Conservation (phyloP, 1,140 invertebrate species). For the Galendromus occidentalis region DNA sequence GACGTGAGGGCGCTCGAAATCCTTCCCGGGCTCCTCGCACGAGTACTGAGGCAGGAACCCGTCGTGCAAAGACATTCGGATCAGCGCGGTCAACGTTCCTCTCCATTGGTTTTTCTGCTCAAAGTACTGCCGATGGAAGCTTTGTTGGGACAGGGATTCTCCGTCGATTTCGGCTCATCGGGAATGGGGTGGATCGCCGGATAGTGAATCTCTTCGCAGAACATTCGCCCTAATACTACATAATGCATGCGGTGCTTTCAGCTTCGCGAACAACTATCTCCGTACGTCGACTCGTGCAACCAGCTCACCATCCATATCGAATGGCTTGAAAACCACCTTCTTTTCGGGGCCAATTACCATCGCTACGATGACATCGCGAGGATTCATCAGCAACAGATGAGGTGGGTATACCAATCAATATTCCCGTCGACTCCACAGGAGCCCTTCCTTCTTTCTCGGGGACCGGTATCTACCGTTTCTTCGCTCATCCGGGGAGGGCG, state of each 20-base stretch:
- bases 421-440: background rate
- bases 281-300: constrained; percentile 52
- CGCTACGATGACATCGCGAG: constrained; percentile 64
- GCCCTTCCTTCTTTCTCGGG: too few species aligned
- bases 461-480: too few species aligned
- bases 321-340: constrained; percentile 60
- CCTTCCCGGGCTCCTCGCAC: background rate
- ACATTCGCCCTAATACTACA: too few species aligned
- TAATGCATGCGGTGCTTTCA: constrained; percentile 25
- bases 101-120: too few species aligned
- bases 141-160: background rate
- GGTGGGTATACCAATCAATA: constrained; percentile 28
- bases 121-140: too few species aligned
- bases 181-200: too few species aligned
- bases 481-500: too few species aligned
- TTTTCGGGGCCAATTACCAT: constrained; percentile 66
- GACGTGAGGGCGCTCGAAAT: background rate
- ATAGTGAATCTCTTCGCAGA: too few species aligned
- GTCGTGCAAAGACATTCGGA: too few species aligned
- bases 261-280: constrained; percentile 42
- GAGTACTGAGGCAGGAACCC: too few species aligned
- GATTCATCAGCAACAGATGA: constrained; percentile 69
- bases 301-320: constrained; percentile 58
- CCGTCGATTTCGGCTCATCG: background rate
- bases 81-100: too few species aligned